Base-by-base conservation (phyloP, 1,140 invertebrate genomes). In the Drosophila nigrodunni region DNA sequence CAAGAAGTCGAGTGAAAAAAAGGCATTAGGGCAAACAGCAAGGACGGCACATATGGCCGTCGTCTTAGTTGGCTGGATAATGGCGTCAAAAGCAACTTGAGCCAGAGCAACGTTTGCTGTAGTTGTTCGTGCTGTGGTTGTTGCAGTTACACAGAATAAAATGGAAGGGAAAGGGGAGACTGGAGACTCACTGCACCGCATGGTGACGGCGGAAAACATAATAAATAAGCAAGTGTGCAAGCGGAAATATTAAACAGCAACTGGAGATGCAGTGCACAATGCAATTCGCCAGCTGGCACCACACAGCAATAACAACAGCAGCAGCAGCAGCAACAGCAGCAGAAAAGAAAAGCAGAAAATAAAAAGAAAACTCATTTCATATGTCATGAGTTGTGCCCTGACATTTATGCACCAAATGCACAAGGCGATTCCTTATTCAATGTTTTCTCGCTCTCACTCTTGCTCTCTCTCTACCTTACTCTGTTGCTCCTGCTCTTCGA, bases 201-300 rank as follows among this genome's bases (percentile, higher is more conserved):
- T 79, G 85, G 60, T 70, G 83, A 77, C 80, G 70, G 83, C 78
- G 76, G 82, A 89, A 77, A 89, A 82, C 79, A 86, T 85, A 85
- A 89, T 89, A 88, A 89, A 88, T 88, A 89, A 88, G 77, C 83
- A 87, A 87, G 83, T 80, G 80, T 89, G 73, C 83, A 67, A 88
- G 85, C 83, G 83, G 80, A 88, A 88, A 88, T 88, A 88, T 88
- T 88, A 89, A 89, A 78, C 80, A 87, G 80, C 52, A 66, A 78
- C 68, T 61, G 74, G 77, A 73, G 61, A 73, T 72, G 57, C 81
- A 61, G 21, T 64, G 66, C 80, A 74, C 30, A 43, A 43, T 43
- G 41, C 41, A 43, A 60, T 15, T 47, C 81, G 73, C 77, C 78
- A 73, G 74, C 82, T 81, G 78, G 65, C 81, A 77, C 66, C 78